Conservation (phyloP, 2,888 invertebrate species). For the Ommatoiulus sabulosus region DNA sequence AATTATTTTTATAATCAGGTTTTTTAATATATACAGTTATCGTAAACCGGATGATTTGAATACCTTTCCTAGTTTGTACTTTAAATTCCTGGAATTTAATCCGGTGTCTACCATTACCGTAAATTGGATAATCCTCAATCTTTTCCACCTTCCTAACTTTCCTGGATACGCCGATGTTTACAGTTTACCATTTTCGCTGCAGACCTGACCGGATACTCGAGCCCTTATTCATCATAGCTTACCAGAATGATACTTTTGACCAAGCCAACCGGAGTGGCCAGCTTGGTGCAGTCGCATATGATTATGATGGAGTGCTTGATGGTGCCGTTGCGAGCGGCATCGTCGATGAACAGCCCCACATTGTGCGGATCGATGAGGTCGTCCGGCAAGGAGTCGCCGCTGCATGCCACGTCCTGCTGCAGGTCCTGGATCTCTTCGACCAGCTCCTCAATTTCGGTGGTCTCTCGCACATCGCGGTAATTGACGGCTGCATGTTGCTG, state of each 20-base stretch:
- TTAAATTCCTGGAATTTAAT: too few species aligned
- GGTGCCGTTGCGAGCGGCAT: background rate
- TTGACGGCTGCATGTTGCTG: background rate
- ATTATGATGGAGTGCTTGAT: constrained; percentile 51
- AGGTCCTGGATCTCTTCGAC: constrained; percentile 53
- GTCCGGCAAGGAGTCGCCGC: background rate
- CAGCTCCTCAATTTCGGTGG: constrained; percentile 50
- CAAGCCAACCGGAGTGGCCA: constrained; percentile 52
- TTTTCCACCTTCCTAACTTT: too few species aligned
- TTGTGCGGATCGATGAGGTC: constrained; percentile 1
- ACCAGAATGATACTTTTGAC: constrained; percentile 51
- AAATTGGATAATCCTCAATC: too few species aligned
- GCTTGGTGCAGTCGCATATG: constrained; percentile 46
- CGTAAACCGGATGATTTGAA: too few species aligned
- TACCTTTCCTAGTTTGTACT: too few species aligned
- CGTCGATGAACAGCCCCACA: constrained; percentile 42
- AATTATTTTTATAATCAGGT: too few species aligned
- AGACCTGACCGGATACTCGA: too few species aligned
- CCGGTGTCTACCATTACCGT: too few species aligned
- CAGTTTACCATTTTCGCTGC: too few species aligned
- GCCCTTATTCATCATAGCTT: too few species aligned
- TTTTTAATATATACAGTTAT: too few species aligned
- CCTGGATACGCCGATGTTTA: too few species aligned
- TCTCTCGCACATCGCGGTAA: background rate
- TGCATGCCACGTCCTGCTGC: constrained; percentile 26